Conservation (phyloP, 2,113 vertebrate genomes). For the Cyanoramphus novaezelandiae region DNA sequence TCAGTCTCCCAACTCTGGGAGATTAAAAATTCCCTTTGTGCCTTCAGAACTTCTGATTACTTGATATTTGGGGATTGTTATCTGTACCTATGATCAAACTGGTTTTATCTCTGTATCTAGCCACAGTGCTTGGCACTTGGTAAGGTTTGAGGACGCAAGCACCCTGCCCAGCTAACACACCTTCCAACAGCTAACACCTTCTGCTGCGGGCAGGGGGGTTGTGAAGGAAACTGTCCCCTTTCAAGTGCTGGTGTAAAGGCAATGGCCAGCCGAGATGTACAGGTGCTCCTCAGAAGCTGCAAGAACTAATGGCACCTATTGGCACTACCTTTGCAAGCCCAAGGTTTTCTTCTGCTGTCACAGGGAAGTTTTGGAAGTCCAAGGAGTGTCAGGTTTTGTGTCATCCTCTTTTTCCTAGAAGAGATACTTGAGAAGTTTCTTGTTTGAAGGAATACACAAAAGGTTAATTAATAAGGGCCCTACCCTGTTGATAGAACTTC, state of each 20-base stretch:
- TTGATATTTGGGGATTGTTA: not conserved
- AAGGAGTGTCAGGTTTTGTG: not conserved
- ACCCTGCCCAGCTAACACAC: not conserved
- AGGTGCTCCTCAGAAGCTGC: not conserved
- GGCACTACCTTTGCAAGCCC: not conserved
- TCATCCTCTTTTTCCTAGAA: not conserved
- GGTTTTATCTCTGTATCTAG: not conserved
- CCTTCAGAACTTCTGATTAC: not conserved
- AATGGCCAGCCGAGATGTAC: accelerated
- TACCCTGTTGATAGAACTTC: not conserved
- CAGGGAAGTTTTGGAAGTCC: not conserved
- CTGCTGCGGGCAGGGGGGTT: not conserved
- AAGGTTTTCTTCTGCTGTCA: not conserved
- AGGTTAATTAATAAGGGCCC: not conserved
- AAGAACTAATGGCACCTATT: accelerated
- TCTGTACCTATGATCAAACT: accelerated
- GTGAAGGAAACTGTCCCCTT: not conserved
- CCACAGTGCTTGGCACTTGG: not conserved
- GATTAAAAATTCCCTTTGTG: not conserved
- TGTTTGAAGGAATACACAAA: not conserved
- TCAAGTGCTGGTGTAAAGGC: not conserved
- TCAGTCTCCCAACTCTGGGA: accelerated
- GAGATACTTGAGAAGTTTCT: not conserved
- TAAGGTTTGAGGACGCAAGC: not conserved
- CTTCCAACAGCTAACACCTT: not conserved